phyloP scores from a whole-genome alignment of 2,113 vertebrate species.

The Lophochroa leadbeateri region DNA sequence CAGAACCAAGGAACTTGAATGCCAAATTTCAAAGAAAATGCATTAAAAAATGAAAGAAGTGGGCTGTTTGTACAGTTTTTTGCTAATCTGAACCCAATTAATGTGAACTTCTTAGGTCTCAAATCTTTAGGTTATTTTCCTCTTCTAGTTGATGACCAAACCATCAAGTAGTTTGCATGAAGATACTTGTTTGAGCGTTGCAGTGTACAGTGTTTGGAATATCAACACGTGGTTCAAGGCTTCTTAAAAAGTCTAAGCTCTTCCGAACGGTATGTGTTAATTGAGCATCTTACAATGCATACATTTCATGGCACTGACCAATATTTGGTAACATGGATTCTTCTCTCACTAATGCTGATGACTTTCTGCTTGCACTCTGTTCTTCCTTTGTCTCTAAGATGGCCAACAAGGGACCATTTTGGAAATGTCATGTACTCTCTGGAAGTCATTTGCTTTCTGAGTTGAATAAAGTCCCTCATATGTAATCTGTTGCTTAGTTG shows the following conservation, averaged over 20 bases:
- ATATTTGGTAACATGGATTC: not conserved
- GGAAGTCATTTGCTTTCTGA: not conserved
- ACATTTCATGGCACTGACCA: not conserved
- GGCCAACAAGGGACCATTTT: not conserved
- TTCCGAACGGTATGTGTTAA: not conserved
- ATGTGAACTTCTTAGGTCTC: not conserved
- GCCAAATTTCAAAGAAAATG: conserved; percentile 9
- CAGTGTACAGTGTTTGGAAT: not conserved
- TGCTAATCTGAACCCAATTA: not conserved
- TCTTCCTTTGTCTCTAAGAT: not conserved
- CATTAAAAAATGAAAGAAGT: not conserved
- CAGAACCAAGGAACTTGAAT: not conserved
- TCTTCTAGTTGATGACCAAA: not conserved
- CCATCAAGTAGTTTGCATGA: not conserved
- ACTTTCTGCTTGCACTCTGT: not conserved
- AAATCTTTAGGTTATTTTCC: not conserved
- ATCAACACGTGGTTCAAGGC: not conserved
- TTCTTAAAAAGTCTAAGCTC: not conserved
- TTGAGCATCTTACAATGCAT: not conserved
- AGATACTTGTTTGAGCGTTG: not conserved
- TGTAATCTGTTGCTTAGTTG: not conserved
- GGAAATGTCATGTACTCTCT: not conserved
- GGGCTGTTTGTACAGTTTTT: not conserved
- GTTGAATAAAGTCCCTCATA: not conserved
- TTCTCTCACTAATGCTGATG: not conserved